These are phyloP conservation scores for Troglohyphantes excavatus DNA, from an alignment of 2,888 invertebrate genomes.

Conservation along the genomic window DNA sequence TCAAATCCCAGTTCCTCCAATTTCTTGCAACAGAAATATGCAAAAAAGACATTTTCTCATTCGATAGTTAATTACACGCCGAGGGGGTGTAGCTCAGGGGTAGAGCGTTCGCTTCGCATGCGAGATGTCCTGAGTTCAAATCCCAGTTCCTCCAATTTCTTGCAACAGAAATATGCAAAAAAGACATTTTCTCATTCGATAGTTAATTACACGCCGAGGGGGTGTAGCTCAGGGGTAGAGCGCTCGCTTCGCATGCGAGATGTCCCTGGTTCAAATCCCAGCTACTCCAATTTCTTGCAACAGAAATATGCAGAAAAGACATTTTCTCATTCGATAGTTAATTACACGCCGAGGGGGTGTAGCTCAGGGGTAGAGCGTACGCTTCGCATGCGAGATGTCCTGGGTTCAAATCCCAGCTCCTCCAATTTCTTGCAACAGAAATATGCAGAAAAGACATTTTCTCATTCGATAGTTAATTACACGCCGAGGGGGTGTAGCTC, in stretches of 20 bases:
- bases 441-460: no score
- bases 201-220: no score
- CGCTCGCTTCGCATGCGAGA: slow-evolving; percentile 71
- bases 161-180: no score
- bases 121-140: slow-evolving; percentile 60
- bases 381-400: slow-evolving; percentile 67
- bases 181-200: no score
- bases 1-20: slow-evolving; percentile 65
- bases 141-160: slow-evolving; percentile 60
- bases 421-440: no score
- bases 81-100: slow-evolving; percentile 64
- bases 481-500: slow-evolving; percentile 36
- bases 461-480: no score
- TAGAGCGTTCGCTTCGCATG: slow-evolving; percentile 66
- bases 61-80: no score
- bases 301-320: no score
- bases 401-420: slow-evolving; percentile 65
- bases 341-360: slow-evolving; percentile 56
- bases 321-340: no score
- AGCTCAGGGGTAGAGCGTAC: slow-evolving; percentile 68
- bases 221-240: slow-evolving; percentile 70
- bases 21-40: no score
- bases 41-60: no score
- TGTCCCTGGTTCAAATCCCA: slow-evolving; percentile 63
- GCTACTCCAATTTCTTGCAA: no score